A percentile compares a stretch with the other conserved stretches of the same genome.
These are phyloP conservation scores for Megalops cyprinoides DNA, from an alignment of 2,797 vertebrate species.

Conservation along the genomic window DNA sequence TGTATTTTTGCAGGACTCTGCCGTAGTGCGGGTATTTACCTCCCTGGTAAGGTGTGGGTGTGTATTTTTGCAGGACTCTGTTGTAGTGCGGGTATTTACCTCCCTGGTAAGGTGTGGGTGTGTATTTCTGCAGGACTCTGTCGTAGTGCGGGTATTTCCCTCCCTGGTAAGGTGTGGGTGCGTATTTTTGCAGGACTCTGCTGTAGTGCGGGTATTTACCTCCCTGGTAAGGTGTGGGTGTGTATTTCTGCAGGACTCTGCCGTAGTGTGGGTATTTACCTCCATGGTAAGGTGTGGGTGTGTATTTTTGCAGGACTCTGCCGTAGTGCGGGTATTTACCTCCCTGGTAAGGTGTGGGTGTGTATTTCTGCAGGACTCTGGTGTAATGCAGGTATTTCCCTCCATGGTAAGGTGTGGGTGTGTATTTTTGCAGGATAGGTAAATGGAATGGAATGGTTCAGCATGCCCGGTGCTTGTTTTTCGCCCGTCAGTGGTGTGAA, in stretches of 20 bases:
- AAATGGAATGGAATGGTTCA: neutral
- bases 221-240: neutral
- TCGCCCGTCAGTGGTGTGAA: neutral
- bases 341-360: neutral
- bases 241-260: neutral
- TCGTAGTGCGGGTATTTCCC: too few species aligned
- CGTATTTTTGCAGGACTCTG: neutral
- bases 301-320: too few species aligned
- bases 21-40: neutral
- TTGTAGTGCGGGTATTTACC: neutral
- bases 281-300: too few species aligned
- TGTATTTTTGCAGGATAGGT: neutral
- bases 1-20: too few species aligned
- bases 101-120: neutral
- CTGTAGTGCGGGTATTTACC: neutral
- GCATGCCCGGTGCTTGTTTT: neutral
- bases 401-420: neutral
- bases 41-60: neutral
- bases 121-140: neutral
- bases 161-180: too few species aligned
- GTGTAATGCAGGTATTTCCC: neutral
- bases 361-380: neutral
- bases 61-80: neutral
- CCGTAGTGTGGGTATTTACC: neutral
- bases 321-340: neutral